Evolutionary conservation across 2,797 vertebrate species (phyloP).

Genomic region (Tadarida brasiliensis): DNA sequence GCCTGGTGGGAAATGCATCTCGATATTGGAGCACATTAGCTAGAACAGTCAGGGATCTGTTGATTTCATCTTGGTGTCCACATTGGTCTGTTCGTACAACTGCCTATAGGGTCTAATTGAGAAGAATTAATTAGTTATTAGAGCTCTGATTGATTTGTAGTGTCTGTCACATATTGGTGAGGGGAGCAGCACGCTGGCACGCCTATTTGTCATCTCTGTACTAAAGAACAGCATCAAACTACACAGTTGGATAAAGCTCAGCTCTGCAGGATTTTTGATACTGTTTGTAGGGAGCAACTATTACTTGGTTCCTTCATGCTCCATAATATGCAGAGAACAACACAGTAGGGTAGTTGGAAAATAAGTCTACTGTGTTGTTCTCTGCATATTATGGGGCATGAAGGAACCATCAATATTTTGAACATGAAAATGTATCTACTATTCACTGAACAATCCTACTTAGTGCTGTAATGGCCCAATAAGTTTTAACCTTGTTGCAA

Average conservation of each 20-base stretch:
- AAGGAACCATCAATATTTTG: conserved; percentile 37
- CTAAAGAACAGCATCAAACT: neutral
- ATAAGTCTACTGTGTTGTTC: neutral
- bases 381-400: neutral
- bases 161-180: neutral
- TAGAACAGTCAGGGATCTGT: neutral
- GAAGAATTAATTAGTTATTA: conserved; percentile 18
- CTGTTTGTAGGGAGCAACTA: neutral
- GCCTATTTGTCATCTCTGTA: neutral
- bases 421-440: conserved; percentile 5
- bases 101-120: neutral
- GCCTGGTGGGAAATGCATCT: neutral
- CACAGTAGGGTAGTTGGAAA: neutral
- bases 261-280: neutral
- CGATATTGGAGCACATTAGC: neutral
- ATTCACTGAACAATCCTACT: neutral
- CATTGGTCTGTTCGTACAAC: neutral
- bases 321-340: neutral
- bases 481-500: conserved; percentile 55
- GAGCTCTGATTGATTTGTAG: neutral
- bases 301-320: neutral
- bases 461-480: neutral
- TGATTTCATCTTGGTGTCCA: neutral
- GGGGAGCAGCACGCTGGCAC: neutral
- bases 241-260: conserved; percentile 3